These are phyloP conservation scores for Micromussa lordhowensis DNA, from an alignment of 92 coral and sea anemone genomes.

Conservation along the genomic window DNA sequence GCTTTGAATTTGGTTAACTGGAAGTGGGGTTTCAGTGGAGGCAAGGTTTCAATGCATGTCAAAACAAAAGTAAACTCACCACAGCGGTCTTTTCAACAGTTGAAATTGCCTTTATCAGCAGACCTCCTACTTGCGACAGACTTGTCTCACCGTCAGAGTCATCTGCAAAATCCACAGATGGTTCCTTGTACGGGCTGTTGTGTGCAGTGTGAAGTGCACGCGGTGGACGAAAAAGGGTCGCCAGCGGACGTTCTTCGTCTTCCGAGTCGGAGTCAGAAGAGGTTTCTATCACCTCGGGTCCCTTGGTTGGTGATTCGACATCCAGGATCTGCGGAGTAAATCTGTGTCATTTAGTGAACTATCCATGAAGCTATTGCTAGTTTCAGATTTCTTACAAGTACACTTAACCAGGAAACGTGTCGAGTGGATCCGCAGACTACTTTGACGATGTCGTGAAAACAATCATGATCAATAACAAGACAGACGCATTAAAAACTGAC, in stretches of 20 bases:
- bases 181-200: slow-evolving; percentile 3
- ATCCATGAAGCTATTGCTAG: background rate
- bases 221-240: no score
- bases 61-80: background rate
- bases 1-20: no score
- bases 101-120: slow-evolving; percentile 17
- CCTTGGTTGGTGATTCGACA: slow-evolving; percentile 13
- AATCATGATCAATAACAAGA: no score
- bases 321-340: slow-evolving; percentile 20
- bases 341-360: slow-evolving; percentile 6
- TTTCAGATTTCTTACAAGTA: no score
- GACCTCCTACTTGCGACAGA: slow-evolving; percentile 16
- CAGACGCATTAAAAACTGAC: no score
- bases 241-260: slow-evolving; percentile 13
- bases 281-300: no score
- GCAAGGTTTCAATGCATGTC: background rate
- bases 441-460: no score
- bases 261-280: slow-evolving; percentile 13
- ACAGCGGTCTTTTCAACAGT: slow-evolving; percentile 17
- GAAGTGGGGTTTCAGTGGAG: background rate
- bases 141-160: slow-evolving; percentile 7
- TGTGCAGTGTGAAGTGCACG: background rate
- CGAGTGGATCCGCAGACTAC: no score
- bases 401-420: no score
- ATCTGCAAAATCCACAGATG: slow-evolving; percentile 6